Conservation (phyloP, 2,113 vertebrate species). For the Glaucomys volans region DNA sequence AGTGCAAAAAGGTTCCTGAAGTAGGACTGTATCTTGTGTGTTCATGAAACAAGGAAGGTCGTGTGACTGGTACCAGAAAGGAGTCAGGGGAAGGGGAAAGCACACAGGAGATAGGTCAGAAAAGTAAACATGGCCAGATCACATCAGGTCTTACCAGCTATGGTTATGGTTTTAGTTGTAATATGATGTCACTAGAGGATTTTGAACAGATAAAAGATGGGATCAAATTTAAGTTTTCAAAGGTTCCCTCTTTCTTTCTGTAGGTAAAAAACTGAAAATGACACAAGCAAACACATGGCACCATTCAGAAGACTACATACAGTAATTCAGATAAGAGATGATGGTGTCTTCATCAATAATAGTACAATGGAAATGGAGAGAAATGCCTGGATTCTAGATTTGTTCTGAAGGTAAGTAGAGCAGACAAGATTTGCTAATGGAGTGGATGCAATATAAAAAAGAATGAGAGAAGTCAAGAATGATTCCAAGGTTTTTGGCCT, state of each 20-base stretch:
- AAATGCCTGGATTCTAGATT: background rate
- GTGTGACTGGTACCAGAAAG: background rate
- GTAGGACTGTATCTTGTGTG: background rate
- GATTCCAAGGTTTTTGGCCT: constrained; percentile 24
- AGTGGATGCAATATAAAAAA: background rate
- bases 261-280: constrained; percentile 33
- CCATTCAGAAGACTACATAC: background rate
- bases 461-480: constrained; percentile 19
- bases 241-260: background rate
- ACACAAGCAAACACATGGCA: background rate
- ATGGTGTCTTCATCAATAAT: background rate
- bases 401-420: background rate
- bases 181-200: background rate
- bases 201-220: background rate
- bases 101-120: background rate
- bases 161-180: constrained; percentile 16
- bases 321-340: constrained; percentile 1
- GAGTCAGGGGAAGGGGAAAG: background rate
- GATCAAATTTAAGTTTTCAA: background rate
- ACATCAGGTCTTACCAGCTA: background rate
- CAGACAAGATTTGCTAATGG: background rate
- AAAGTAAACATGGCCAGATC: background rate
- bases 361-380: background rate
- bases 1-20: background rate
- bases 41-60: background rate